Conservation (phyloP, 1,140 invertebrate species). For the Himalopsyche phryganea region DNA sequence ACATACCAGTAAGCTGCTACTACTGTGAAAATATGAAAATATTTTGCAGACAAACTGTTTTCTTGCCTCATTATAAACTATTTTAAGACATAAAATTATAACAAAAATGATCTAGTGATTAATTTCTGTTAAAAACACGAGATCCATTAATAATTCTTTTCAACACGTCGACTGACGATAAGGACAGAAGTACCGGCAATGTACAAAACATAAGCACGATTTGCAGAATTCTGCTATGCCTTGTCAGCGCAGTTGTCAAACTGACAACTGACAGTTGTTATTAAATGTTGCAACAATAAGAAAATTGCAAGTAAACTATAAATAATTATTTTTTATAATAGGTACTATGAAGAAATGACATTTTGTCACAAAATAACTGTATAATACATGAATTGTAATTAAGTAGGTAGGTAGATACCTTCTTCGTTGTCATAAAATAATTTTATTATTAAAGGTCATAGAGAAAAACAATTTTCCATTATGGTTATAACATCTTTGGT, state of each 20-base stretch:
- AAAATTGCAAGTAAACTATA: too few relatives aligned
- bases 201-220: background rate
- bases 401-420: too few relatives aligned
- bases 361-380: too few relatives aligned
- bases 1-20: constrained; percentile 72
- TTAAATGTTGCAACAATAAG: too few relatives aligned
- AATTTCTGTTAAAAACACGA: background rate
- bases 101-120: background rate
- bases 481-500: too few relatives aligned
- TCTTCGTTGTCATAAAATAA: too few relatives aligned
- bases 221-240: constrained; percentile 1
- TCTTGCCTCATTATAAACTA: constrained; percentile 35
- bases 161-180: background rate
- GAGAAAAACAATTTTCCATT: too few relatives aligned
- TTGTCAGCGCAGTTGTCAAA: background rate
- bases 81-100: background rate
- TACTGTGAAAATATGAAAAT: constrained; percentile 65
- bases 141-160: background rate
- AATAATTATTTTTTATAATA: too few relatives aligned
- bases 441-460: too few relatives aligned
- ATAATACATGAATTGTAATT: too few relatives aligned
- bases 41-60: constrained; percentile 55
- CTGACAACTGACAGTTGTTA: too few relatives aligned
- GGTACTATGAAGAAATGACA: too few relatives aligned
- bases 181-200: background rate